Base-by-base conservation (phyloP, 2,888 invertebrate species). In the Sarcophaga rosellei region DNA sequence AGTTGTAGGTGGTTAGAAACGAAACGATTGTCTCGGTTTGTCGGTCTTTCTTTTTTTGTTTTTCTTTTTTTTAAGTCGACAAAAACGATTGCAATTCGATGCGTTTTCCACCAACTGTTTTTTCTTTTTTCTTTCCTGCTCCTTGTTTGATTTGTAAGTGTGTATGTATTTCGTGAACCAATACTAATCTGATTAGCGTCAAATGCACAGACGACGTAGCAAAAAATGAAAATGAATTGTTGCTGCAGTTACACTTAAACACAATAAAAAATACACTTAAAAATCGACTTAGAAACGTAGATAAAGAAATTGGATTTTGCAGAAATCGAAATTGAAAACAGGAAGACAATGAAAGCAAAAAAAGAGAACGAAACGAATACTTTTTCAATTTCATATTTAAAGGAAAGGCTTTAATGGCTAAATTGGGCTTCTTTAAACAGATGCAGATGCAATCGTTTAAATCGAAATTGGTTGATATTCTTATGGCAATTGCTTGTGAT, bases 121-220 rank as follows among this genome's bases (percentile, higher is more conserved):
- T 62, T 45, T 72, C 70, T 62, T 68, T 53, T 77, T 81, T 35
- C 61, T 44, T 75, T 72, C 63, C 59, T 23, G 59, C 45, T 23
- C 21, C 69, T 73, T 78, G 77, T 88, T 77, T 66, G 23, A 47
- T 80, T 69, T 76, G 69, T 65, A 66, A n/a, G n/a, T 53, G 61
- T 62, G 65, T 66, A 17, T 81, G 78, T 88, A 87, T 87, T 89
- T 89, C 88, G 84, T 87, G 88, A 88, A 88, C 90, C 92, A 91
- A 92, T 92, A 92, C 92, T 92, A 92, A 92, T 92, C 92, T 91
- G 92, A 92, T 92, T 92, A 92, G 91, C 91, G 93, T 92, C 93
- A 92, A 89, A 90, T 88, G 70, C 83, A 88, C 89, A 90, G 89
- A 89, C 89, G 80, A 86, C 66, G 8, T 35, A 10, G 8, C 2